A percentile compares a stretch with the other conserved stretches of the same genome.
Evolutionary conservation across 2,113 vertebrate genomes (phyloP).

Genomic region (Bujurquina vittata): DNA sequence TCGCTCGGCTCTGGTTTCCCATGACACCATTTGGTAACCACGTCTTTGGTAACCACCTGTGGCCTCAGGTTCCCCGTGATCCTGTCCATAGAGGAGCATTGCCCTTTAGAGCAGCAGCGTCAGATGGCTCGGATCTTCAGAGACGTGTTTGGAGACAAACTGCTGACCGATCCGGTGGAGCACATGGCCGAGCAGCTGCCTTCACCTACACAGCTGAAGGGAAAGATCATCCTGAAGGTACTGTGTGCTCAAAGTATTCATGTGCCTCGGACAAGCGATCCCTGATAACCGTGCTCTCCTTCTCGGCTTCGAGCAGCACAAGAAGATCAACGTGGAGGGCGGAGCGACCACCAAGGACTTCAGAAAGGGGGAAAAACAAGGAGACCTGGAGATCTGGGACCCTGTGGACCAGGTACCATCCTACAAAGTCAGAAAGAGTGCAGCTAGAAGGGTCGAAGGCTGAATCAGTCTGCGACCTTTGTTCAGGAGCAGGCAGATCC

Average conservation of each 20-base stretch:
- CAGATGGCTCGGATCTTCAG: constrained; percentile 92
- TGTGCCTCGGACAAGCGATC: background rate
- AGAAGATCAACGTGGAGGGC: constrained; percentile 91
- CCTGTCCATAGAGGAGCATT: constrained; percentile 97
- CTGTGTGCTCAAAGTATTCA: too few relatives aligned
- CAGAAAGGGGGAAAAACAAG: constrained; percentile 85
- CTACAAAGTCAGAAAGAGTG: background rate
- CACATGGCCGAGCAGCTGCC: constrained; percentile 93
- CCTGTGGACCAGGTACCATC: constrained; percentile 90
- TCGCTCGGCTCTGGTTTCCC: background rate
- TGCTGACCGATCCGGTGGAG: constrained; percentile 87
- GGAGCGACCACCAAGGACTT: constrained; percentile 79
- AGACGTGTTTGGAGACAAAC: constrained; percentile 89
- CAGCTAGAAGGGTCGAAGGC: background rate
- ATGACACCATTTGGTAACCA: background rate
- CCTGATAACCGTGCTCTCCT: background rate
- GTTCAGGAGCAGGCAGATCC: rapidly evolving
- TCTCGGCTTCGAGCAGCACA: constrained; percentile 83
- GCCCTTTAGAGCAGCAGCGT: constrained; percentile 91
- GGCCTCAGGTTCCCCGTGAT: constrained; percentile 88
- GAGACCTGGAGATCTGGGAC: constrained; percentile 96
- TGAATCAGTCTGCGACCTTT: background rate
- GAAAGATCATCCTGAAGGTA: constrained; percentile 96
- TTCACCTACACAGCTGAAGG: constrained; percentile 92
- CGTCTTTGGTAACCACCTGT: background rate